A percentile compares a stretch with the other conserved stretches of the same genome.
These are phyloP conservation scores for Nomada hirtipes DNA, from an alignment of 2,888 invertebrate genomes.

Conservation along the genomic window DNA sequence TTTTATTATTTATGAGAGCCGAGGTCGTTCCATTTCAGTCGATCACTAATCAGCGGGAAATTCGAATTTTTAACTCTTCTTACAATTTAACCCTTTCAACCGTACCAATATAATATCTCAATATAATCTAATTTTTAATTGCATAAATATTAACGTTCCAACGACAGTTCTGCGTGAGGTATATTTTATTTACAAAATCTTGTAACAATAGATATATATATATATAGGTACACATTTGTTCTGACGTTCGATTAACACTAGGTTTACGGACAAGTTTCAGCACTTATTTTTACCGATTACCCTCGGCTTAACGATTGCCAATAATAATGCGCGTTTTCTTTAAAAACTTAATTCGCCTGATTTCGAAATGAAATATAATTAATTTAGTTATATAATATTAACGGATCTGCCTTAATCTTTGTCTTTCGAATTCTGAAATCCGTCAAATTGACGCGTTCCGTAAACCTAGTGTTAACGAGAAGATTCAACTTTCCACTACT, in stretches of 20 bases:
- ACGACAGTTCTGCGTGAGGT: not conserved
- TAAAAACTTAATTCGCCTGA: too few species aligned
- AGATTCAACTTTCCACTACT: not conserved
- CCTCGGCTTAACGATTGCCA: too few species aligned
- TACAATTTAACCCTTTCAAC: not conserved
- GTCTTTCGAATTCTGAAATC: too few species aligned
- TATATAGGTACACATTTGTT: slow-evolving; percentile 1
- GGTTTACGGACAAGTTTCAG: too few species aligned
- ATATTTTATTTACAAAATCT: slow-evolving; percentile 50
- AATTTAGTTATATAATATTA: too few species aligned
- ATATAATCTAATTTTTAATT: not conserved
- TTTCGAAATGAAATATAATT: too few species aligned
- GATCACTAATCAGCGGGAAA: not conserved
- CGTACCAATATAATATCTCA: not conserved
- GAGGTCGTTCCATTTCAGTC: too few species aligned
- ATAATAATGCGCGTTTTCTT: too few species aligned
- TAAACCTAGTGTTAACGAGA: not conserved
- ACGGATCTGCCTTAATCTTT: too few species aligned
- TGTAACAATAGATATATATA: slow-evolving; percentile 40
- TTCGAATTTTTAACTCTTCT: not conserved
- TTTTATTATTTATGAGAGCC: too few species aligned
- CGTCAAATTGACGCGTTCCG: too few species aligned
- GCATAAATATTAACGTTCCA: not conserved
- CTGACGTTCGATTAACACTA: not conserved
- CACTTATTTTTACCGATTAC: too few species aligned